These are phyloP conservation scores for Myotis findleyi DNA, from an alignment of 2,797 vertebrate genomes.

Conservation along the genomic window DNA sequence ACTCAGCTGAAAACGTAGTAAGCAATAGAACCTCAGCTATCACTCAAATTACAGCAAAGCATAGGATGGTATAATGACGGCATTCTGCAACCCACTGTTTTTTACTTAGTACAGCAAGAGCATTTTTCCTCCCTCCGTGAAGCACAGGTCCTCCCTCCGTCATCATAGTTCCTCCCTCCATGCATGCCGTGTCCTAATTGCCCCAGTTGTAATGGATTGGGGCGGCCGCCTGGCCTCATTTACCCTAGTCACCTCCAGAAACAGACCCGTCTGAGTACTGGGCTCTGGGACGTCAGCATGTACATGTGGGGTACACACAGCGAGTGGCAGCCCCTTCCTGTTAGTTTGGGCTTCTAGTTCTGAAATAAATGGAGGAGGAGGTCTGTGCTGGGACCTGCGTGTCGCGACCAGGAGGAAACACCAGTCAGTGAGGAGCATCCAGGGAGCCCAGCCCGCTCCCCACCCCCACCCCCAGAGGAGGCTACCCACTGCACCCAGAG, in stretches of 20 bases:
- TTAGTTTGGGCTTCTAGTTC: neutral
- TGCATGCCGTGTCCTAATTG: neutral
- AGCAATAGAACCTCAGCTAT: neutral
- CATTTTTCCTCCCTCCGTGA: neutral
- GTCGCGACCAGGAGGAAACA: neutral
- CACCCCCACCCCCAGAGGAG: rapidly evolving
- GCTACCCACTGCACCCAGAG: rapidly evolving
- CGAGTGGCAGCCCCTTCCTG: neutral
- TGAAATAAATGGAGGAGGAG: neutral
- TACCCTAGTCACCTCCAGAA: neutral
- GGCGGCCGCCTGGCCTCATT: neutral
- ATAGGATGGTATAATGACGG: neutral
- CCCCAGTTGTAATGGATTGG: neutral
- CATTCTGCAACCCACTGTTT: neutral
- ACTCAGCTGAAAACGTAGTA: neutral
- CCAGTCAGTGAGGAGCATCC: rapidly evolving
- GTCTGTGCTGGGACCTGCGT: neutral
- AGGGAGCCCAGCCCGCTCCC: neutral
- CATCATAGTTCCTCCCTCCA: neutral
- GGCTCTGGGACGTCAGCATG: neutral
- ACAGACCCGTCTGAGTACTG: neutral
- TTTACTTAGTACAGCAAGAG: neutral
- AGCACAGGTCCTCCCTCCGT: neutral
- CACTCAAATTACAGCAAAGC: neutral
- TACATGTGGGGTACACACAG: neutral